These are phyloP conservation scores for Galagoides demidoff DNA, from an alignment of 2,797 vertebrate genomes.

Conservation along the genomic window DNA sequence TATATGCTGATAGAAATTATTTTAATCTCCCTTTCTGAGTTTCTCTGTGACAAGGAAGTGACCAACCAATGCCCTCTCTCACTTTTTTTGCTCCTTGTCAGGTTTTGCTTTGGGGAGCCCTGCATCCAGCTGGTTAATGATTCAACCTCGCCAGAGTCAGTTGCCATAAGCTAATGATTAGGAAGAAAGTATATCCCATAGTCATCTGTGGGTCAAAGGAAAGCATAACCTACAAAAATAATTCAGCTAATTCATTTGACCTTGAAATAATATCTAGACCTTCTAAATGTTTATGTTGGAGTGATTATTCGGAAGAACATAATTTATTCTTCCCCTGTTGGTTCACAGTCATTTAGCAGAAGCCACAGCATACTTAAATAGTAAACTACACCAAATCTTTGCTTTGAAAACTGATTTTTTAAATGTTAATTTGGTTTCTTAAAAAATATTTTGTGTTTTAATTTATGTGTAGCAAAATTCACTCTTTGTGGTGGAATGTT, in stretches of 20 bases:
- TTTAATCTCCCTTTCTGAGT: neutral
- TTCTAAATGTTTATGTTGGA: constrained; percentile 35
- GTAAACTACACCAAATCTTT: neutral
- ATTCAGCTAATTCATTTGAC: neutral
- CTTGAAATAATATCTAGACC: constrained; percentile 2
- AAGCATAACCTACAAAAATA: neutral
- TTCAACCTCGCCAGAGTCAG: neutral
- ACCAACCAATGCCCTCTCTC: neutral
- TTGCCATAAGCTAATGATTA: neutral
- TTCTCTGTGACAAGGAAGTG: neutral
- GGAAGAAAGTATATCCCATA: neutral
- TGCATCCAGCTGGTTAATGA: neutral
- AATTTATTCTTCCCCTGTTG: neutral
- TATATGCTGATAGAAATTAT: neutral
- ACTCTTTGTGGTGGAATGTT: neutral
- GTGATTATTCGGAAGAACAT: neutral
- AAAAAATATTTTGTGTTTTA: neutral
- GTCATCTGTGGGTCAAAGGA: neutral
- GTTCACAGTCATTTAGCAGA: neutral
- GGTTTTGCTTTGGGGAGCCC: neutral
- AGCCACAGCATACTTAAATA: neutral
- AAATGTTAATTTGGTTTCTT: neutral
- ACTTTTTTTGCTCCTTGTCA: neutral
- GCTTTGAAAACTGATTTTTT: constrained; percentile 38
- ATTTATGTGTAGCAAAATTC: neutral